Percentiles rank a stretch among this genome's conserved stretches.
Evolutionary conservation across 1,140 invertebrate genomes (phyloP).

Genomic region (Epicauta chinensis): DNA sequence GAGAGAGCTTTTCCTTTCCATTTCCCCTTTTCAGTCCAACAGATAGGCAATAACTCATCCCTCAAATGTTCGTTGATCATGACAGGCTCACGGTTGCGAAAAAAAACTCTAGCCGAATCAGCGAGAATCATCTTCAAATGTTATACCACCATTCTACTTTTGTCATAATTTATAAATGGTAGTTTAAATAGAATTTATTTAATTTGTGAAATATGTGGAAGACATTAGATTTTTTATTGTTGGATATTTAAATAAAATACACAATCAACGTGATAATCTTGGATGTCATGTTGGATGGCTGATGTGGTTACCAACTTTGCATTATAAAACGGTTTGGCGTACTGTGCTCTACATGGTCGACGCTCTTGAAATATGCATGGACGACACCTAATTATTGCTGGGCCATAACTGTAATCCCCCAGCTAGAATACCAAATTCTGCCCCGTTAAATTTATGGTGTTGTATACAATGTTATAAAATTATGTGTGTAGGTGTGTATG

Average conservation of each 20-base stretch:
- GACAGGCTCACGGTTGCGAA: slow-evolving; percentile 20
- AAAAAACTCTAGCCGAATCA: slow-evolving; percentile 20
- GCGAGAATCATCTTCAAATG: slow-evolving; percentile 1
- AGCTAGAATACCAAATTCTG: slow-evolving; percentile 26
- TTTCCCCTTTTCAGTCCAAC: slow-evolving; percentile 33
- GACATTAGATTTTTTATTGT: no score
- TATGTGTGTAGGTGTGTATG: neutral
- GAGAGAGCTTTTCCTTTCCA: slow-evolving; percentile 33
- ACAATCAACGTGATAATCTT: neutral
- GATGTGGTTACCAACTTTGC: slow-evolving; percentile 9
- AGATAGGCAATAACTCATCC: slow-evolving; percentile 37
- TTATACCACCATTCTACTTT: no score
- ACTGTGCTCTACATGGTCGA: slow-evolving; percentile 5
- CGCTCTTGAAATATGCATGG: slow-evolving; percentile 23
- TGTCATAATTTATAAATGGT: no score
- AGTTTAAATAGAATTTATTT: no score
- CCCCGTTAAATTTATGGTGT: slow-evolving; percentile 22
- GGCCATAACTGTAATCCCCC: slow-evolving; percentile 23
- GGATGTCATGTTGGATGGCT: neutral
- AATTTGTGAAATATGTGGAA: no score
- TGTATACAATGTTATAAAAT: slow-evolving; percentile 9
- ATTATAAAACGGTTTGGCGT: slow-evolving; percentile 15
- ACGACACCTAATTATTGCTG: slow-evolving; percentile 26
- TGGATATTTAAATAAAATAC: no score
- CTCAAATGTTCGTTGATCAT: slow-evolving; percentile 20